Percentiles rank a stretch among this genome's conserved stretches.
phyloP scores from a whole-genome alignment of 2,888 invertebrate genomes.

The Athalia rosae region DNA sequence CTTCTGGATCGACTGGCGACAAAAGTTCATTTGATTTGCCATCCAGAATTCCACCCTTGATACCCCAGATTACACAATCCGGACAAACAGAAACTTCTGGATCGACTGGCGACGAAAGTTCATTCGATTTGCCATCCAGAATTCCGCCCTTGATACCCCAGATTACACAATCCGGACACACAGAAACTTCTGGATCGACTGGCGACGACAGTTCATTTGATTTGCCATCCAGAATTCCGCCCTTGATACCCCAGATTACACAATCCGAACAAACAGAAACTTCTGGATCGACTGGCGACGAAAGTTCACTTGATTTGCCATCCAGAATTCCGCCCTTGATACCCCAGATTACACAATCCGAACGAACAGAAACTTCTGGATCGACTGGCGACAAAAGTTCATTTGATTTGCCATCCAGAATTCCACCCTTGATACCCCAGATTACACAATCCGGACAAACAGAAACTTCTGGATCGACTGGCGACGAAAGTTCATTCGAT shows the following conservation, averaged over 20 bases:
- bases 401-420: background rate
- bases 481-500: background rate
- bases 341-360: background rate
- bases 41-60: constrained; percentile 4
- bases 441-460: too few species aligned
- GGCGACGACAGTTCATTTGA: too few species aligned
- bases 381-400: background rate
- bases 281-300: background rate
- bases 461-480: background rate
- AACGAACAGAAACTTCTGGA: background rate
- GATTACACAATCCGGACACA: background rate
- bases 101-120: background rate
- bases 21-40: background rate
- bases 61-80: background rate
- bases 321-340: constrained; percentile 3
- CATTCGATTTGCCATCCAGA: background rate
- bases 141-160: background rate
- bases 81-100: background rate
- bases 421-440: background rate
- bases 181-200: background rate
- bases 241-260: too few species aligned
- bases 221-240: too few species aligned
- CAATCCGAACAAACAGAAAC: background rate
- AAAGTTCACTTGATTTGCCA: too few species aligned
- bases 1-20: background rate